Base-by-base conservation (phyloP, 2,113 vertebrate species). In the Perca schrenkii region DNA sequence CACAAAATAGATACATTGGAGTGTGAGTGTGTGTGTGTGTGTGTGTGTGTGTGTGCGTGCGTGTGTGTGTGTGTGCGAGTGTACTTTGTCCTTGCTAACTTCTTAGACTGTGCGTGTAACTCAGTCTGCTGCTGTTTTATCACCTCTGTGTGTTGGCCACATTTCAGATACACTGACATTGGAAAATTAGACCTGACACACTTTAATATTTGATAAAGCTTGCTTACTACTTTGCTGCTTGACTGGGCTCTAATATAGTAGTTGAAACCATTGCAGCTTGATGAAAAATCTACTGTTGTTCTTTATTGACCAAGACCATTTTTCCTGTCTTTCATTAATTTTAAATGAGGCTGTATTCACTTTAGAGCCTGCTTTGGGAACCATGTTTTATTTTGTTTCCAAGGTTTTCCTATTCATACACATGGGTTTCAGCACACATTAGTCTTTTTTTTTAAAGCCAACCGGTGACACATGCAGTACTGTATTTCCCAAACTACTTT, bases 171-270 rank as follows among this genome's bases (percentile, higher is more conserved):
- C 69, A 7, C 19, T 71, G 77, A 85, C 70, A 69, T 21, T 52
- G 47, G 50, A 82, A 88, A 89, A 90, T 83, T 61, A 52, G 74
- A 83, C 49, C 65, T 84, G 84, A 86, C 75, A 47, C 40, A n/a
- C 34, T 77, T 93, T 78, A 89, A 94, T 93, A 92, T 93, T 93
- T 93, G 70, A 94, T 92, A 66, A 88, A 73, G 68, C 72, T 76
- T 69, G 53, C 73, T 79, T 57, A 70, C 70, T 70, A 11, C 84
- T 87, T 4, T 77, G 57, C 77, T 64, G 12, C 21, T 72, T 50
- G 34, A 54, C 76, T 72, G 12, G 34, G 43, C 61, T 79, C 22
- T 81, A 53, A 83, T 67, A 73, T 40, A 73, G 71, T 73, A 4
- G 66, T 83, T 83, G 64, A 74, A 88, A 86, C 80, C 40, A 65